Base-by-base conservation (phyloP, 1,140 invertebrate species). In the Homarus americanus region DNA sequence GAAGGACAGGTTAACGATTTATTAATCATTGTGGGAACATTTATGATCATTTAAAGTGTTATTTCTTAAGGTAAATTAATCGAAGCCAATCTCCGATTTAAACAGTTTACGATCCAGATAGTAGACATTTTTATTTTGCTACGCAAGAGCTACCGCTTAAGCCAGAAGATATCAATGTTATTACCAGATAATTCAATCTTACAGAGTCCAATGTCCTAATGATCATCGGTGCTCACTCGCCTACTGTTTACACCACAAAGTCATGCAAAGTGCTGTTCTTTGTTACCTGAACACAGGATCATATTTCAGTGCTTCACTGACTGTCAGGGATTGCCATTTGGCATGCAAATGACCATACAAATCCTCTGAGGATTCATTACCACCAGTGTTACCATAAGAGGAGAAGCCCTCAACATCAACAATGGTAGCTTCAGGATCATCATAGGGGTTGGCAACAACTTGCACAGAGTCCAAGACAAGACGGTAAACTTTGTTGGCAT, bases 221-320 rank as follows among this genome's bases (percentile, higher is more conserved):
- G 24, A 38, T 7, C 32, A 72, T 83, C 28, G 69, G 58, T 53
- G 24, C 32, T 83, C 34, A 69, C 28, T 72, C 58, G 12, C 34
- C 58, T 87, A 87, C 84, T 87, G 73, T 44, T 58, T 32, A 63
- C 17, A 41, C 76, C 76, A 78, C 38, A 82, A 82, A 58, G 72
- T 82, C 87, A 89, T 89, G 87, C 87, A 82, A n/a, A n/a, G n/a
- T n/a, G n/a, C n/a, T n/a, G 36, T 66, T 32, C 36, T 41, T 32
- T 28, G 86, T 89, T 89, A 89, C 87, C 87, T 89, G 87, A 89
- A 82, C 63, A 89, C 87, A 12, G 87, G 87, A 58, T 89, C 87
- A 80, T 89, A 89, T 73, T 73, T 89, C 41, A 49, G 63, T 0
- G 53, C 78, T 40, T 40, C 53, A 69, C 36, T 89, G 66, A 72